Evolutionary conservation across 2,113 vertebrate species (phyloP), one percentile per base, ranked within the genome.

Genomic region (Petrocephalus microphthalmus): DNA sequence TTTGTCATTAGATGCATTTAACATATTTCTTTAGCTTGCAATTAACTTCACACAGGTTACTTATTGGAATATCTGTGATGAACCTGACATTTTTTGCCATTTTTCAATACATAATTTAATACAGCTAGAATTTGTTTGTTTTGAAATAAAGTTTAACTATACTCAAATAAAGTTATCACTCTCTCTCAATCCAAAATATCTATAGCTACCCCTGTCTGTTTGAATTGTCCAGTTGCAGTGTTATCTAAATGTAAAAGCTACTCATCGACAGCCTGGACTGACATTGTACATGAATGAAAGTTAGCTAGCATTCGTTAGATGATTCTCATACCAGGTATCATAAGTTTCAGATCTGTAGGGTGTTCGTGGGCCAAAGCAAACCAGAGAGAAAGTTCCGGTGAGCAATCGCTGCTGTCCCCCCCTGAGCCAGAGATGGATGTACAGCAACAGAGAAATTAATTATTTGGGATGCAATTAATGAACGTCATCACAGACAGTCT

Each of bases 401-500:
- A 51, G 64, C 45, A 89, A 20, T 87, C 29, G 20, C 37, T n/a
- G 19, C 53, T 57, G 78, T n/a, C 81, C 56, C 85, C 78, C 57
- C 5, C 74, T 53, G 47, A 54, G 54, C 29, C 37, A 8, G 42
- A 49, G 89, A 87, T 84, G 82, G 86, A 89, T 89, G 89, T 51
- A 45, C 3, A 47, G 47, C 86, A 25, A 85, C 87, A 87, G 86
- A 87, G 86, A 89, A 91, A 92, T 92, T 91, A 92, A 92, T 92
- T 92, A 92, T 91, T 92, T 92, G 90, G 89, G 60, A 88, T 89
- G 91, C 88, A 92, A 92, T 92, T 92, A 92, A 92, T 92, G 91
- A 92, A 91, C 81, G 90, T 92, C 91, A 92, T 88, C 45, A 49
- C 49, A 83, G 90, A 89, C 89, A 91, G 90, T 90, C 90, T 89